Evolutionary conservation across 2,113 vertebrate species (phyloP), one percentile per base, ranked within the genome.

Genomic region (Kryptolebias marmoratus): DNA sequence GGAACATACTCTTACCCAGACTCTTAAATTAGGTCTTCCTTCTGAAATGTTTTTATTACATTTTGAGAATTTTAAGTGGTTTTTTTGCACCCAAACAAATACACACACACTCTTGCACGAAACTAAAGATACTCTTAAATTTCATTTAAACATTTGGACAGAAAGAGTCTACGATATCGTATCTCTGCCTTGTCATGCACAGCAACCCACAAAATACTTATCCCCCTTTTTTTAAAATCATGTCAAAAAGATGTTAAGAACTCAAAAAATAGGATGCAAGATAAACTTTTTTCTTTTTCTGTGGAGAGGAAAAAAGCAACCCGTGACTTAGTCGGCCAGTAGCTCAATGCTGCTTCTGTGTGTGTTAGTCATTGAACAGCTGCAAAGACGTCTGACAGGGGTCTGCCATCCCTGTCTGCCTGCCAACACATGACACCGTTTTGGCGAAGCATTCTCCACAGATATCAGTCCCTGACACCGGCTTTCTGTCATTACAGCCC

Each of bases 371-470:
- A 31, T 55, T 79, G 72, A 73, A 22, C 75, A 81, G 79, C 85
- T 79, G 62, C 53, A 6, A 36, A 54, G 71, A 80, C 63, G 48
- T 14, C 60, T 74, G 60, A 67, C 61, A 28, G 1, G 54, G 70
- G 73, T 84, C 81, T 85, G 74, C 73, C 84, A 76, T 60, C 2
- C 28, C 32, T 39, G 10, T 76, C 66, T 44, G 39, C 67, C 75
- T 82, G 84, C 85, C 87, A 85, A 85, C 57, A 68, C 70, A 68
- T 71, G 78, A 85, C 84, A 79, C 71, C 64, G 80, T 88, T 65
- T 88, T 89, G 82, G 89, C 87, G 80, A 57, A 22, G 53, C 1
- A 0, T 4, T 2, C 53, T 53, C 62, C 39, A 68, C 47, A 71
- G 73, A 75, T 73, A 64, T 82, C 73, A 77, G 63, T 54, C 44